phyloP scores from a whole-genome alignment of 2,113 vertebrate species.

The Notiomystis cincta region DNA sequence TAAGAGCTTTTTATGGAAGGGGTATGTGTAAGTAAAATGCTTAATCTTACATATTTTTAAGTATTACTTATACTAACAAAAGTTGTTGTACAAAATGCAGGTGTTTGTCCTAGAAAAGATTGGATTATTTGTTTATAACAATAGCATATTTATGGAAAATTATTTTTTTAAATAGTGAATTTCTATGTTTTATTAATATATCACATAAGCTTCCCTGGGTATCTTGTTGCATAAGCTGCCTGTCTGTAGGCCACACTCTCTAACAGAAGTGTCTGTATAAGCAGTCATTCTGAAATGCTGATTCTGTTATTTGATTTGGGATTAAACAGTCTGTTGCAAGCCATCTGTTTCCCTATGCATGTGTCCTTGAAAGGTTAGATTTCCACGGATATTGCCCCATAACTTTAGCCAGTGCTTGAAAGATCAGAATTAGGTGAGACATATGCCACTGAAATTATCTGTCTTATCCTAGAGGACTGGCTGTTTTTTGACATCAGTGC shows the following conservation, averaged over 20 bases:
- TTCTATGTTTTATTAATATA: background rate
- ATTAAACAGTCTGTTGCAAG: slow-evolving; percentile 80
- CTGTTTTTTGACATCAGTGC: slow-evolving; percentile 57
- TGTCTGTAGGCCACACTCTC: slow-evolving; percentile 48
- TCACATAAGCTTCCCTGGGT: background rate
- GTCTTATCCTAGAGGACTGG: slow-evolving; percentile 68
- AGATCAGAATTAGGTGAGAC: slow-evolving; percentile 76
- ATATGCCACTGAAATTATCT: slow-evolving; percentile 74
- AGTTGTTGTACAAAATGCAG: background rate
- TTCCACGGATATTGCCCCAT: slow-evolving; percentile 71
- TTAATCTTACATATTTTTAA: background rate
- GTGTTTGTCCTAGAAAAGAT: background rate
- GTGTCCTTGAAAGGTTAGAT: slow-evolving; percentile 80
- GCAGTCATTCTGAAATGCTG: slow-evolving; percentile 75
- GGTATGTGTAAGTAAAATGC: background rate
- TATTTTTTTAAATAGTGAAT: background rate
- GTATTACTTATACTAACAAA: background rate
- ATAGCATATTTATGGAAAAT: background rate
- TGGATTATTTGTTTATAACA: background rate
- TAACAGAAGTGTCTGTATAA: slow-evolving; percentile 74
- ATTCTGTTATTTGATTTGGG: slow-evolving; percentile 82
- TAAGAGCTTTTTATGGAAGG: background rate
- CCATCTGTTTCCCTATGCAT: slow-evolving; percentile 78
- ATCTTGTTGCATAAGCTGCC: slow-evolving; percentile 47
- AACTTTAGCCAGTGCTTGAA: slow-evolving; percentile 69